Evolutionary conservation across 2,113 vertebrate genomes (phyloP), one percentile per base, ranked within the genome.

Genomic region (Silurus meridionalis): DNA sequence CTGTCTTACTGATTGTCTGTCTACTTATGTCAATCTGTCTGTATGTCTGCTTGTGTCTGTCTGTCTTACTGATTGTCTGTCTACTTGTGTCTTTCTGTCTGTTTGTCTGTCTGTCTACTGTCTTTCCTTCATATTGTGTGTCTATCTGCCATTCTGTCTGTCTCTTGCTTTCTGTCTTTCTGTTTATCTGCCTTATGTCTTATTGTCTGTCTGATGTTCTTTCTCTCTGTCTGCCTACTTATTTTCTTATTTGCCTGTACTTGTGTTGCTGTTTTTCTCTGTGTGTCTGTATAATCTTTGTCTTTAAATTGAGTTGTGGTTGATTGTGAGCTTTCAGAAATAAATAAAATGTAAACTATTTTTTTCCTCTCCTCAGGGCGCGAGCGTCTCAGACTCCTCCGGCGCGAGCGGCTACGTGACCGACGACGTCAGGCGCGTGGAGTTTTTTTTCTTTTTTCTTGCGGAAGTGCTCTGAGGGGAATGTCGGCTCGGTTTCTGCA

Each of bases 401-500:
- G 37, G 37, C 37, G 37, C 37, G 37, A 1, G 75, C 17, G 8
- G 0, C 1, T 7, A 4, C 10, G 57, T 53, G 37, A 37, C 37
- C 37, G 37, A 37, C 37, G 85, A 78, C 89, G 86, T 82, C 60
- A 69, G 28, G 80, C 57, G 60, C 89, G 88, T 82, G 89, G 67
- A 23, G 83, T 28, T 53, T 28, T 53, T 71, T 84, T 82, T 37
- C 37, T 37, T 37, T 37, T 37, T 37, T 37, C 37, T 37, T 84
- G 71, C 89, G 89, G 86, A 89, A 88, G 88, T 87, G 89, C 72
- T 87, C 61, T 84, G 63, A 85, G 93, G 91, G 94, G 93, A 94
- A 94, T 94, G 95, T 94, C 93, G 92, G 93, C 94, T 94, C 90
- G 90, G 90, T 90, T 91, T 92, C 77, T 84, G 92, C 92, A 91